phyloP scores from a whole-genome alignment of 2,797 vertebrate species.

The Liasis olivaceus region DNA sequence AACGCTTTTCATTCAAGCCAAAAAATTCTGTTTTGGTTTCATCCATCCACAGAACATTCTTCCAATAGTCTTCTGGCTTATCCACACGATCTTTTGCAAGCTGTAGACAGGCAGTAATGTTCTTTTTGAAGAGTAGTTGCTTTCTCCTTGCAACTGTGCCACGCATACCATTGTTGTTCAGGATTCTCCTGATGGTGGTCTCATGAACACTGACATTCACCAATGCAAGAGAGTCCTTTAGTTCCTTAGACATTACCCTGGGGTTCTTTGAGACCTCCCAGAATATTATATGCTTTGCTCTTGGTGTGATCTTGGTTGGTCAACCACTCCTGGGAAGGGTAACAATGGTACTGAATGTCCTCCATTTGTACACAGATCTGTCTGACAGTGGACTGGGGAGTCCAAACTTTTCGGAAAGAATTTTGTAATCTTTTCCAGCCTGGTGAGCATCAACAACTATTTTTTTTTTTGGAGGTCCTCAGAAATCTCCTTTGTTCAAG shows the following conservation, averaged over 20 bases:
- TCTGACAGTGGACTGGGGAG: neutral
- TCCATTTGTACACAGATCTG: neutral
- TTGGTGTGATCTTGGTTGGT: neutral
- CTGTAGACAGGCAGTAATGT: neutral
- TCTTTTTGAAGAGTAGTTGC: neutral
- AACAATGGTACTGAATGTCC: neutral
- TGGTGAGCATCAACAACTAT: neutral
- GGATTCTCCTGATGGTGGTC: neutral
- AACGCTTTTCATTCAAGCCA: neutral
- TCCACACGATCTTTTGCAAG: neutral
- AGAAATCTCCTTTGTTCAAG: neutral
- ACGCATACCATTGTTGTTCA: neutral
- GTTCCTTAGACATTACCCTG: neutral
- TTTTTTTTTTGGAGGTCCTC: neutral
- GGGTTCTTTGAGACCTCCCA: neutral
- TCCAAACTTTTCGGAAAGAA: neutral
- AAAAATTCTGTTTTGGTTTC: neutral
- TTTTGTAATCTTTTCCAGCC: no score
- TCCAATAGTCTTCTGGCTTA: neutral
- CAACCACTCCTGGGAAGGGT: neutral
- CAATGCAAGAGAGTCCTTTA: neutral
- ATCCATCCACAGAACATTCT: neutral
- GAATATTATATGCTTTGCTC: neutral
- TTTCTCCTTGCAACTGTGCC: neutral
- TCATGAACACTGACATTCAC: neutral